Base-by-base conservation (phyloP, 2,888 invertebrate genomes). In the Leucophenga maculata region DNA sequence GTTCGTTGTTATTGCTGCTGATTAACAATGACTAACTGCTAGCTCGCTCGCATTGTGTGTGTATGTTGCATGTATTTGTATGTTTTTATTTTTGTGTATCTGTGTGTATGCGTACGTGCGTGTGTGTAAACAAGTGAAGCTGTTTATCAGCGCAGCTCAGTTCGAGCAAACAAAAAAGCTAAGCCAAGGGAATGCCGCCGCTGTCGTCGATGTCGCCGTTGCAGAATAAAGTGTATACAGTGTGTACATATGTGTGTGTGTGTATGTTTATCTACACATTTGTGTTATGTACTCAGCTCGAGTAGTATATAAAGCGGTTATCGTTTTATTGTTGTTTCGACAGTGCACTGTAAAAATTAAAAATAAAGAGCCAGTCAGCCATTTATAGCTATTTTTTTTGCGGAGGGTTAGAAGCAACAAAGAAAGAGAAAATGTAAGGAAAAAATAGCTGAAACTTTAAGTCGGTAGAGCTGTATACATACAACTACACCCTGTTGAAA, bases 61-160 rank as follows among this genome's bases (percentile, higher is more conserved):
- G 46, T 20, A n/a, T n/a, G n/a, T n/a, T n/a, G 20, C 20, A 18
- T 62, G 44, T 62, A 46, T 46, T 22, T 46, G 18, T 39, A 18
- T 52, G 52, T 52, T 9, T 52, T 11, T 52, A 16, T 52, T 52
- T n/a, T 16, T 16, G 1, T 18, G 52, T n/a, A 52, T 14, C 54
- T 54, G 16, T 54, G 54, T 54, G 16, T 52, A 8, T 54, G 18
- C 9, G 39, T 60, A 39, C 39, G 11, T 39, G 11, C n/a, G 11
- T 57, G 22, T 57, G n/a, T 46, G 62, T 48, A 64, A 64, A 64
- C 62, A 64, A 64, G 32, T 22, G 32, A 64, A 64, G 62, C 62
- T 64, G 62, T 64, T 64, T 64, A 64, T 64, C 62, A 64, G 62
- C 62, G 22, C 14, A n/a, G 44, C 26, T 60, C 60, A 44, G 39